Percentiles rank a stretch among this genome's conserved stretches.
phyloP scores from a whole-genome alignment of 1,140 invertebrate species.

The Camponotus floridanus region DNA sequence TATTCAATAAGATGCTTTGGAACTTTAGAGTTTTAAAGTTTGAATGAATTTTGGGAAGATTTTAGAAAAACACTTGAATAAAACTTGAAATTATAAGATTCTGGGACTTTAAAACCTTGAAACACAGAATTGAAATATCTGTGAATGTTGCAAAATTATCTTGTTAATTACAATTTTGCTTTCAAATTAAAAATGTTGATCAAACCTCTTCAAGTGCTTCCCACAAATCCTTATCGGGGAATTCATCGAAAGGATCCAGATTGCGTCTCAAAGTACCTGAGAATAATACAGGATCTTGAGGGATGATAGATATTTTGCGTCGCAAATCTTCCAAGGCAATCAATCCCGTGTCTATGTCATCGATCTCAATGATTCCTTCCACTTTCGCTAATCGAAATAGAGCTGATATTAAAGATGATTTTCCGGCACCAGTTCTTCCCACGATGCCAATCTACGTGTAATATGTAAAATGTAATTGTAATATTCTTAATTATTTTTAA shows the following conservation, averaged over 20 bases:
- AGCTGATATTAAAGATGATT: conserved; percentile 94
- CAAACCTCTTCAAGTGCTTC: conserved; percentile 88
- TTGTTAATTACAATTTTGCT: not conserved
- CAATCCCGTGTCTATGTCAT: conserved; percentile 88
- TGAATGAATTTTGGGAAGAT: not conserved
- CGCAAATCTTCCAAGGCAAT: conserved; percentile 89
- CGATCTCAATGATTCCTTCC: conserved; percentile 89
- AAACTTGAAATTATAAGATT: not conserved
- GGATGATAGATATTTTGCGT: conserved; percentile 89
- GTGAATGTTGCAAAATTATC: not conserved
- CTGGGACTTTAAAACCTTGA: not conserved
- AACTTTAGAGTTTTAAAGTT: not conserved
- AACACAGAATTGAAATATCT: not conserved
- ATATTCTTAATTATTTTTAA: too few relatives aligned
- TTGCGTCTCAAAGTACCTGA: conserved; percentile 88
- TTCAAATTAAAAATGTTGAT: not conserved
- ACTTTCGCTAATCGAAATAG: conserved; percentile 91
- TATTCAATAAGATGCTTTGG: not conserved
- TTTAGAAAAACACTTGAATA: not conserved
- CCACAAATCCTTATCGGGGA: conserved; percentile 89
- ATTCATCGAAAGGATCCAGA: conserved; percentile 88
- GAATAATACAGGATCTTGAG: conserved; percentile 90
- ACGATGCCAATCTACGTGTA: conserved; percentile 91
- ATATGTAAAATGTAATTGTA: not conserved
- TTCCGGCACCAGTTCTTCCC: conserved; percentile 96